phyloP scores from a whole-genome alignment of 2,888 invertebrate species.

The Lithophane socia region DNA sequence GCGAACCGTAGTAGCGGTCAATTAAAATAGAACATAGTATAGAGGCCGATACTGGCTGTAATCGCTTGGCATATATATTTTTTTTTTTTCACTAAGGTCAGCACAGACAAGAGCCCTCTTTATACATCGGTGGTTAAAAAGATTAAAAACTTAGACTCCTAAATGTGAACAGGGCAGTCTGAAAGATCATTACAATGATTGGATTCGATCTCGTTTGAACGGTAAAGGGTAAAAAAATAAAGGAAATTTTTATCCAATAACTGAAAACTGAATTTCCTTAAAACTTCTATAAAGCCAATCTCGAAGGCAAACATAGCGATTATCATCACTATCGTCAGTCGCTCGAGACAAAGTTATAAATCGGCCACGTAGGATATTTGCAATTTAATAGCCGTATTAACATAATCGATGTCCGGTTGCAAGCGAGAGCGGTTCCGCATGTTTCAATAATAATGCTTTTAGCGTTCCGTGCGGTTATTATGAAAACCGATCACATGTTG shows the following conservation, averaged over 20 bases:
- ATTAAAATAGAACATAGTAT: conserved; percentile 25
- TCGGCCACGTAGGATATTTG: conserved; percentile 78
- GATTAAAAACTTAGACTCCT: not conserved
- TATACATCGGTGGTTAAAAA: not conserved
- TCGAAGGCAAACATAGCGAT: conserved; percentile 33
- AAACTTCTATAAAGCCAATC: conserved; percentile 41
- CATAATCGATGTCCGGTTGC: conserved; percentile 82
- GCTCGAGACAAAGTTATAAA: conserved; percentile 70
- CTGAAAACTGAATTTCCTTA: conserved; percentile 7
- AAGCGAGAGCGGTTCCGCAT: conserved; percentile 51
- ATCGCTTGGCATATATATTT: not conserved
- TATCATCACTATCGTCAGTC: conserved; percentile 24
- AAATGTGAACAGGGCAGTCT: not conserved
- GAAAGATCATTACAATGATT: not conserved
- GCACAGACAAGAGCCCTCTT: not conserved
- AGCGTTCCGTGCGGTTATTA: conserved; percentile 33
- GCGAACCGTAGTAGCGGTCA: conserved; percentile 19
- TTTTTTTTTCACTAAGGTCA: not conserved
- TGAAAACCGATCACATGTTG: conserved; percentile 35
- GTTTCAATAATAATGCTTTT: conserved; percentile 65
- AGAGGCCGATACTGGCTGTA: conserved; percentile 4
- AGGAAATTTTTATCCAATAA: not conserved
- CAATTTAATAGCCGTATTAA: conserved; percentile 84
- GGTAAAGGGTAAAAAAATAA: too few relatives aligned
- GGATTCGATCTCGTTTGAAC: too few relatives aligned